Evolutionary conservation across 1,140 invertebrate species (phyloP).

Genomic region (Macrosteles quadrilineatus): DNA sequence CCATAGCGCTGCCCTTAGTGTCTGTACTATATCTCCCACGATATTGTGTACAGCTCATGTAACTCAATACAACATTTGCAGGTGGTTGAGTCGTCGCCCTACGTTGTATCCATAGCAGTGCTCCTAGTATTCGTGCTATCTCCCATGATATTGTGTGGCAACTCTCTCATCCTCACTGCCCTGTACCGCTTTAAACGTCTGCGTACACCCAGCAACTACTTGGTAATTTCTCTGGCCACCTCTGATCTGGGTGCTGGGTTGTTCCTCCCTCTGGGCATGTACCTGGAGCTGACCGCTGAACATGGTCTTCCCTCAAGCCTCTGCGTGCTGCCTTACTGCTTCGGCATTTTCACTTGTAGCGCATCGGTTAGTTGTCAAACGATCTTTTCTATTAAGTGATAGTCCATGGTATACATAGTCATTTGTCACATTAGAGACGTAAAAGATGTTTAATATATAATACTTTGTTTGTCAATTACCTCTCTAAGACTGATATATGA

Average conservation of each 20-base stretch:
- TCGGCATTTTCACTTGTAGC: slow-evolving; percentile 62
- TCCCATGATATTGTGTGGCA: slow-evolving; percentile 58
- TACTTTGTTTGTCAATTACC: no score
- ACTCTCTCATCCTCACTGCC: slow-evolving; percentile 59
- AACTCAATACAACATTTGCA: no score
- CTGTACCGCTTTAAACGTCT: slow-evolving; percentile 62
- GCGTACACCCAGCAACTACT: slow-evolving; percentile 67
- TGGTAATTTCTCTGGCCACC: slow-evolving; percentile 71
- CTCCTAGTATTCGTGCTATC: slow-evolving; percentile 58
- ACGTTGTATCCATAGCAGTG: slow-evolving; percentile 54
- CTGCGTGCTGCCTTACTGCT: slow-evolving; percentile 62
- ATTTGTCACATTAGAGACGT: no score
- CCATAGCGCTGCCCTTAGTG: no score
- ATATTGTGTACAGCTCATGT: no score
- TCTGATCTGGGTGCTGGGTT: slow-evolving; percentile 74
- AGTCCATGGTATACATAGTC: no score
- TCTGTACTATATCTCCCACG: no score
- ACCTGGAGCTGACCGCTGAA: slow-evolving; percentile 57
- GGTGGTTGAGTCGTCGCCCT: slow-evolving; percentile 37
- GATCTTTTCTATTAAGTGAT: not conserved
- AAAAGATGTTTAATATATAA: no score
- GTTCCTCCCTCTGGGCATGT: slow-evolving; percentile 68
- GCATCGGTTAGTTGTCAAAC: slow-evolving; percentile 53
- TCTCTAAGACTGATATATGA: not conserved
- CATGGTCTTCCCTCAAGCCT: slow-evolving; percentile 44